Base-by-base conservation (phyloP, 2,113 vertebrate species). In the Alosa alosa region DNA sequence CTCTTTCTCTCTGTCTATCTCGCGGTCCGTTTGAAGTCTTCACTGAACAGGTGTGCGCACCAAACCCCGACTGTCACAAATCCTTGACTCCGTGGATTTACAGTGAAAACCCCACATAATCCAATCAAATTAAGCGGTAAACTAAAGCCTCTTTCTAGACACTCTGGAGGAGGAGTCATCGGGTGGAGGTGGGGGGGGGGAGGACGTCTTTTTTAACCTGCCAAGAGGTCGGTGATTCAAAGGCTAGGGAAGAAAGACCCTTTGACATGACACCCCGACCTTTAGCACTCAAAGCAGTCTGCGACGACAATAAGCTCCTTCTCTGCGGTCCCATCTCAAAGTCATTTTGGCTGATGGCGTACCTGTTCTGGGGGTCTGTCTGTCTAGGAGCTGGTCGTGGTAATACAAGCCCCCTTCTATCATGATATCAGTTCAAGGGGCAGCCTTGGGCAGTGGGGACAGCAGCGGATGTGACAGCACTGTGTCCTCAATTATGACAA, bases 201-300 rank as follows among this genome's bases (percentile, higher is more conserved):
- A n/a, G n/a, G 52, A 52, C 83, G 91, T 86, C 88, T 89, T 89
- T 88, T 86, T 90, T 84, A 87, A 87, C 91, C 90, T 92, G 89
- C 88, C 92, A 89, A 83, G 20, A 55, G 88, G 92, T 94, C 36
- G 47, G 94, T 90, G 90, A 88, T 89, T 86, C 86, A 93, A 91
- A 91, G 89, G 92, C 89, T 89, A 88, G 87, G 91, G 91, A 90
- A 95, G 92, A 89, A 87, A 90, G 81, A 86, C 87, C 89, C 92
- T 95, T 93, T 93, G 93, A 92, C 93, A 88, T 93, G 93, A 96
- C 92, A 95, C 95, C 92, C 90, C 92, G 92, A 94, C 60, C 64
- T 39, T 82, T 84, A 90, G 84, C 84, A 92, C 90, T 89, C 1
- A 1, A 85, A 85, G 89, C 90, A 87, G 92, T 84, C 15, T 0